Percentiles rank a stretch among this genome's conserved stretches.
phyloP scores from a whole-genome alignment of 2,888 invertebrate species.

The Rhogogaster chlorosoma region DNA sequence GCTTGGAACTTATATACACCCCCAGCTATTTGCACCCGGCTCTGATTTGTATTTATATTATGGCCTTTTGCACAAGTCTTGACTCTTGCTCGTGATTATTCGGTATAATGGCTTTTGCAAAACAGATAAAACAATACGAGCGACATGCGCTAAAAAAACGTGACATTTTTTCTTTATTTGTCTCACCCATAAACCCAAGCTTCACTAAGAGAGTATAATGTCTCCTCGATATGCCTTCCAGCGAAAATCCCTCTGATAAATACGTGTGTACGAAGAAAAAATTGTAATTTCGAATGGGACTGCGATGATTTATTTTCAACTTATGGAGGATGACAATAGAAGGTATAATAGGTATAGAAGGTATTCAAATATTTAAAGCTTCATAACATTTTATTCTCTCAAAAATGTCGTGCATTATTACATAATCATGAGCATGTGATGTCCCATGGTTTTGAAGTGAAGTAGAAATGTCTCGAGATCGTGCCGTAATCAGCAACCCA shows the following conservation, averaged over 20 bases:
- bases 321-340: neutral
- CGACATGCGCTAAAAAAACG: neutral
- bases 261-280: neutral
- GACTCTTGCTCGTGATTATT: neutral
- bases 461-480: constrained; percentile 76
- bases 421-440: constrained; percentile 71
- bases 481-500: constrained; percentile 68
- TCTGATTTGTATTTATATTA: neutral
- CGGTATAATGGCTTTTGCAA: neutral
- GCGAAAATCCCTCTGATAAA: neutral
- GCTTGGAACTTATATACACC: neutral
- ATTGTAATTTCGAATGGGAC: no score
- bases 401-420: constrained; percentile 65
- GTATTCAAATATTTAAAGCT: neutral
- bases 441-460: constrained; percentile 75
- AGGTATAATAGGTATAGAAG: neutral
- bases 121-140: neutral
- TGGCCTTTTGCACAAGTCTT: neutral
- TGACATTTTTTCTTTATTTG: neutral
- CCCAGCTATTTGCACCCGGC: neutral
- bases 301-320: neutral
- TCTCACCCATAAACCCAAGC: neutral
- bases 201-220: neutral
- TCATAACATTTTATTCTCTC: constrained; percentile 60
- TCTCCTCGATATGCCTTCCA: neutral